A percentile compares a stretch with the other conserved stretches of the same genome.
phyloP scores from a whole-genome alignment of 2,113 vertebrate genomes.

The Catharus fuscescens region DNA sequence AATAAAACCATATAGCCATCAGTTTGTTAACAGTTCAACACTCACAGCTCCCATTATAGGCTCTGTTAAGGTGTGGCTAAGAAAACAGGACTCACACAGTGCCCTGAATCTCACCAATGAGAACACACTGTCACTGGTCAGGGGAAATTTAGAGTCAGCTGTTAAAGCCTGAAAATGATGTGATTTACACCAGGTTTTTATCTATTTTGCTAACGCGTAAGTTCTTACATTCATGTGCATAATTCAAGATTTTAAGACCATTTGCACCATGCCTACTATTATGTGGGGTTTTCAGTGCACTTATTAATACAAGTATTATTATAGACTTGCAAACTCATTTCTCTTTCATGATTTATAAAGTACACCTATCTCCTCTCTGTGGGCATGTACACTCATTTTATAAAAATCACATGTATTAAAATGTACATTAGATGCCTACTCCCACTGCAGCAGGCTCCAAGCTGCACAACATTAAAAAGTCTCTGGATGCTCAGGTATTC shows the following conservation, averaged over 20 bases:
- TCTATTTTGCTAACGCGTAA: slow-evolving; percentile 29
- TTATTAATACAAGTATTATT: slow-evolving; percentile 49
- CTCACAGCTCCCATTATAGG: background rate
- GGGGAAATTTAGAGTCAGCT: slow-evolving; percentile 27
- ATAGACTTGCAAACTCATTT: slow-evolving; percentile 1
- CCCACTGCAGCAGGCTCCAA: background rate
- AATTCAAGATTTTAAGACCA: background rate
- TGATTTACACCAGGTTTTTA: slow-evolving; percentile 42
- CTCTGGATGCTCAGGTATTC: background rate
- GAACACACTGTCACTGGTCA: slow-evolving; percentile 1
- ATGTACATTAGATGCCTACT: slow-evolving; percentile 33
- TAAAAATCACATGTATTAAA: slow-evolving; percentile 40
- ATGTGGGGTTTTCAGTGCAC: background rate
- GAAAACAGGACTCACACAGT: background rate
- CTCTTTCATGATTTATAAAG: slow-evolving; percentile 50
- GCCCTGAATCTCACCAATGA: background rate
- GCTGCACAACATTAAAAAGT: background rate
- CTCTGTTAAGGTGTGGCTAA: background rate
- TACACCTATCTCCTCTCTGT: slow-evolving; percentile 17
- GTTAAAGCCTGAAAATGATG: background rate
- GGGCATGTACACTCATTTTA: slow-evolving; percentile 26
- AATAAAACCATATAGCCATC: background rate
- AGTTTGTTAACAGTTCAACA: background rate
- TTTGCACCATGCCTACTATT: slow-evolving; percentile 11
- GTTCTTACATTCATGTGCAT: background rate